phyloP scores from a whole-genome alignment of 2,888 invertebrate genomes.

The Hipparchia sbordonii region DNA sequence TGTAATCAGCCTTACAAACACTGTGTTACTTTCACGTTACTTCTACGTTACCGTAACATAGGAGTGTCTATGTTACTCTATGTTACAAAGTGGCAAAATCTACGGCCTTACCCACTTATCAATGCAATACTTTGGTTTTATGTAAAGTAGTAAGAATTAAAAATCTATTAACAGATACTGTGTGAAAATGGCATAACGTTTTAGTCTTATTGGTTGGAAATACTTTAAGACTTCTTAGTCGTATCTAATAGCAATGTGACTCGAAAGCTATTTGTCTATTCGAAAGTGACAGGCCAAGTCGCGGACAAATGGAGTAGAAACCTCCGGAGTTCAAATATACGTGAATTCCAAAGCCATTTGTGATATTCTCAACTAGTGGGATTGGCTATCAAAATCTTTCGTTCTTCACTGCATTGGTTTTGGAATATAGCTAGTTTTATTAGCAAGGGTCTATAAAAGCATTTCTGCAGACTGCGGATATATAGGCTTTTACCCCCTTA shows the following conservation, averaged over 20 bases:
- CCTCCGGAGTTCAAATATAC: conserved; percentile 8
- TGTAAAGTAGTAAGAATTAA: too few species aligned
- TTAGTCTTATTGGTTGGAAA: too few species aligned
- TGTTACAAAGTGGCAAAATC: too few species aligned
- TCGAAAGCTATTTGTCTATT: conserved; percentile 15
- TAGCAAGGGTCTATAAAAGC: background rate
- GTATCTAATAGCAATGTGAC: conserved; percentile 12
- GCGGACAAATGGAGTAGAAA: conserved; percentile 6
- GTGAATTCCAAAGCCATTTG: conserved; percentile 21
- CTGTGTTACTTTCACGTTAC: too few species aligned
- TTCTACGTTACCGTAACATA: too few species aligned
- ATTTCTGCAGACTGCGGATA: background rate
- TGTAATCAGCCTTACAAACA: too few species aligned
- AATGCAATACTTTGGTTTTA: too few species aligned
- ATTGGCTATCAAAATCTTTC: conserved; percentile 4
- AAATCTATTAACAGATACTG: background rate
- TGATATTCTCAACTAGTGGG: conserved; percentile 12
- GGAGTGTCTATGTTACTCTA: too few species aligned
- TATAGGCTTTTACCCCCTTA: too few species aligned
- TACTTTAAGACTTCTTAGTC: background rate
- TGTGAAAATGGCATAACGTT: too few species aligned
- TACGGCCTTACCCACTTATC: too few species aligned
- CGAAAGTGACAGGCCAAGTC: conserved; percentile 14
- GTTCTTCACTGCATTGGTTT: conserved; percentile 5
- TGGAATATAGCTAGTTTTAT: background rate